A percentile compares a stretch with the other conserved stretches of the same genome.
These are phyloP conservation scores for Sander lucioperca DNA, from an alignment of 2,113 vertebrate species.

Conservation along the genomic window DNA sequence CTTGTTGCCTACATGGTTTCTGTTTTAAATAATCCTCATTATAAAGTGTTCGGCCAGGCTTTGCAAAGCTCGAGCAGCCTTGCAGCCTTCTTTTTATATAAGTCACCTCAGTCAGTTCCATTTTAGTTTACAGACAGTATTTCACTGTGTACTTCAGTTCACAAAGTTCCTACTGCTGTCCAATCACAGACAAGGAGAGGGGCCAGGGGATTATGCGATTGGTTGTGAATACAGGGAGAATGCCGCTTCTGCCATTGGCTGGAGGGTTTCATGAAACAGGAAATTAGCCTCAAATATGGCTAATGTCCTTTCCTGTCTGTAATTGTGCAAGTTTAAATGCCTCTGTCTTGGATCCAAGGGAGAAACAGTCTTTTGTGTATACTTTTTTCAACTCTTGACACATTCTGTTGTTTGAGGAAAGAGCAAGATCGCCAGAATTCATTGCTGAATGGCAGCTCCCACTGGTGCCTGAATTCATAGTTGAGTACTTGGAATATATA, in stretches of 20 bases:
- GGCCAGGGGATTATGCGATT: conserved; percentile 44
- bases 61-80: conserved; percentile 41
- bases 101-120: conserved; percentile 37
- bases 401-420: conserved; percentile 37
- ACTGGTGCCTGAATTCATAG: conserved; percentile 30
- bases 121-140: conserved; percentile 35
- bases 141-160: conserved; percentile 48
- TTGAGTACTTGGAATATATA: conserved; percentile 48
- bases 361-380: conserved; percentile 56
- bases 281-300: conserved; percentile 68
- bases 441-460: conserved; percentile 26
- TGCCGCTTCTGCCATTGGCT: conserved; percentile 47
- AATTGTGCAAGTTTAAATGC: conserved; percentile 81
- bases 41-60: conserved; percentile 42
- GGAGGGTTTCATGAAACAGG: conserved; percentile 61
- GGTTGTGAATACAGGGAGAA: conserved; percentile 57
- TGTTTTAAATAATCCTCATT: conserved; percentile 56
- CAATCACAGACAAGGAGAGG: conserved; percentile 51
- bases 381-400: conserved; percentile 45
- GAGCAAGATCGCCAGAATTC: conserved; percentile 19
- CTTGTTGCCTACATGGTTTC: conserved; percentile 36
- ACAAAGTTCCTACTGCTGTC: conserved; percentile 49
- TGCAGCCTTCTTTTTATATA: conserved; percentile 28
- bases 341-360: conserved; percentile 74
- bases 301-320: conserved; percentile 64